Base-by-base conservation (phyloP, 2,888 invertebrate species). In the Tanypteryx hageni region DNA sequence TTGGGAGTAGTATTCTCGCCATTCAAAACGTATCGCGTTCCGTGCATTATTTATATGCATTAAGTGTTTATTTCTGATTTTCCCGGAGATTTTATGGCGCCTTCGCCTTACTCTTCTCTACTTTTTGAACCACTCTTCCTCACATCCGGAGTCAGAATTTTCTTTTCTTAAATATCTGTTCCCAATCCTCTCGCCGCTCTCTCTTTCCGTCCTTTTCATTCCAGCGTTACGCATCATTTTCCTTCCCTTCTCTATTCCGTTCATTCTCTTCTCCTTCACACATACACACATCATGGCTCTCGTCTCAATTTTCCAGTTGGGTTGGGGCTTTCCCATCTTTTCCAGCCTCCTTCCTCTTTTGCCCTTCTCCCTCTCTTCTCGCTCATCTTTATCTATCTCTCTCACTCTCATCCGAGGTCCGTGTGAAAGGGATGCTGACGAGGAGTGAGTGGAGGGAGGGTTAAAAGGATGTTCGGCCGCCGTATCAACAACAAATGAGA, bases 11-110 rank as follows among this genome's bases (percentile, higher is more conserved):
- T 14, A 27, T 76, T 27, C 76, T 27, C 22, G 9, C 18, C 68
- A 22, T 76, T 76, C 22, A 13, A 76, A 76, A 76, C 22, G 76
- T 76, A 76, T 13, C 76, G 76, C 76, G 27, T 76, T 27, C 11
- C 76, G 22, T 76, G 76, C 22, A 76, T 76, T 22, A 76, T 76
- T 76, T 76, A 76, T 76, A 76, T 76, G 76, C n/a, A 76, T 76
- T 76, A 76, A 9, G 22, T 4, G 76, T 76, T 22, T 76, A 76
- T 27, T 76, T 27, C 13, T 76, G 27, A 10, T 27, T 76, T 76
- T 76, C 27, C 76, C 76, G 11, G 11, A 2, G 8, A 76, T 27
- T 76, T 76, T 76, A 3, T 44, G 44, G 44, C 44, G 44, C 44
- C 44, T 44, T 5, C 44, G 44, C 44, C 44, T 44, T 44, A 44